Percentiles rank a stretch among this genome's conserved stretches.
Conservation (phyloP, 2,113 vertebrate genomes). For the Sus scrofa region T2T-Sscrofa CM000812.6:116240501-116241000, state of each 20-base stretch:
- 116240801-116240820: not conserved
- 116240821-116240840: not conserved
- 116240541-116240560: not conserved
- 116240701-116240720: not conserved
- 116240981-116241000: not conserved
- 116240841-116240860: not conserved
- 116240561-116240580: not conserved
- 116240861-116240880: not conserved
- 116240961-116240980: not conserved
- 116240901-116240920: not conserved
- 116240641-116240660: constrained; percentile 2
- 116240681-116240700: not conserved
- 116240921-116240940: not conserved
- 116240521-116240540: constrained; percentile 49
- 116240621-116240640: not conserved
- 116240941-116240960: not conserved
- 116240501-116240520: not conserved
- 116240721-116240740: not conserved
- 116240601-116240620: not conserved
- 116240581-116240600: not conserved
- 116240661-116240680: not conserved
- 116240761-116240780: not conserved
- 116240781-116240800: not conserved
- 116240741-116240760: not conserved
- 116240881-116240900: not conserved